A percentile compares a stretch with the other conserved stretches of the same genome.
Conservation (phyloP, 2,888 invertebrate species). For the Cantharis rufa region DNA sequence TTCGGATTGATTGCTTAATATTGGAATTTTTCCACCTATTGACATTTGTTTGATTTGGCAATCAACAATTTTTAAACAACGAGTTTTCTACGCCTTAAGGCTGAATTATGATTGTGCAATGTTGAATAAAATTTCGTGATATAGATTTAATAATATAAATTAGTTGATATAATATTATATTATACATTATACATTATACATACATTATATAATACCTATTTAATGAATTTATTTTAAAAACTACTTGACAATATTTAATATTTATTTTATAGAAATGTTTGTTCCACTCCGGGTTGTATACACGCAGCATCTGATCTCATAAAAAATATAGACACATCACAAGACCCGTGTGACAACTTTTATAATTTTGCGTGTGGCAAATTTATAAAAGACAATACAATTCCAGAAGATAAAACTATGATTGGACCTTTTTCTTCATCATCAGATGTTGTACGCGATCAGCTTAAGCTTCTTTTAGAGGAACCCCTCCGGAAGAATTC, state of each 20-base stretch:
- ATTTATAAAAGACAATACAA: constrained; percentile 70
- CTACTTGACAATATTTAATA: no score
- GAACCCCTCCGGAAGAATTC: constrained; percentile 65
- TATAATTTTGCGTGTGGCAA: constrained; percentile 80
- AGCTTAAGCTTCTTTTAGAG: constrained; percentile 70
- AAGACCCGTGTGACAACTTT: constrained; percentile 82
- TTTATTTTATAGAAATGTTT: constrained; percentile 56
- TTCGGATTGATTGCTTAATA: neutral
- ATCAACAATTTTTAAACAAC: neutral
- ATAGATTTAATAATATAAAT: neutral
- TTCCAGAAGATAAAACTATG: constrained; percentile 81
- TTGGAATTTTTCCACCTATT: neutral
- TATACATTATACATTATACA: no score
- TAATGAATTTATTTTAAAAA: no score
- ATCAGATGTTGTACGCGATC: constrained; percentile 74
- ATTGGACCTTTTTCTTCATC: constrained; percentile 77
- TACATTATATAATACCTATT: no score
- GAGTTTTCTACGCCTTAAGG: no score
- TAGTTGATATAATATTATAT: no score
- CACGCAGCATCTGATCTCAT: constrained; percentile 77
- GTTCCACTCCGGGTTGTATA: constrained; percentile 77
- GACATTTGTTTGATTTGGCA: neutral
- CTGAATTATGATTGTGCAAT: no score
- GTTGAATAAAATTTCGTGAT: neutral
- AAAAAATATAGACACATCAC: constrained; percentile 69